phyloP scores from a whole-genome alignment of 2,113 vertebrate genomes.

The Leptodactylus fuscus region DNA sequence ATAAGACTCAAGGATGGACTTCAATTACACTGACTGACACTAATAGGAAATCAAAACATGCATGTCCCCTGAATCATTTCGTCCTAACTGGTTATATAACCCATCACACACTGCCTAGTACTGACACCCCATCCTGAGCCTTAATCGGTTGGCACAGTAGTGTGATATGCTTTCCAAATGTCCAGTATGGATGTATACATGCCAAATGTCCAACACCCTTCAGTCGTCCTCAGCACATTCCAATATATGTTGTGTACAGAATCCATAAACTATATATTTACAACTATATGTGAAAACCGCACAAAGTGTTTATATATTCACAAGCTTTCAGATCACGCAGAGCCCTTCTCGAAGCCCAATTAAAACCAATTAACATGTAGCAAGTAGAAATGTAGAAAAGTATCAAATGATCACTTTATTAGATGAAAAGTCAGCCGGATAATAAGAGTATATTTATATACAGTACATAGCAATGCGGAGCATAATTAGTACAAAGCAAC shows the following conservation, averaged over 20 bases:
- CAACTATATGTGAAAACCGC: too few species aligned
- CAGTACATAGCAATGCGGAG: not conserved
- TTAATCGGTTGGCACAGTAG: not conserved
- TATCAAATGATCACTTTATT: not conserved
- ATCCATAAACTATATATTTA: not conserved
- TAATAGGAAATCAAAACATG: slow-evolving; percentile 16
- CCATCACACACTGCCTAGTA: not conserved
- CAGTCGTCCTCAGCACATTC: not conserved
- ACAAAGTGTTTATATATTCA: not conserved
- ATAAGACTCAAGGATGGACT: slow-evolving; percentile 33
- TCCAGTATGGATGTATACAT: not conserved
- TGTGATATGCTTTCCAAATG: too few species aligned
- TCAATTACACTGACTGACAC: slow-evolving; percentile 33
- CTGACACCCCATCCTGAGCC: too few species aligned
- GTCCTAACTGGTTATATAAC: not conserved
- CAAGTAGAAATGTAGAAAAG: not conserved
- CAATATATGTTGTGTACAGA: too few species aligned
- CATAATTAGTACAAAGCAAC: not conserved
- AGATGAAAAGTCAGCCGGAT: not conserved
- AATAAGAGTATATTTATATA: not conserved
- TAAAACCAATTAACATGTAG: not conserved
- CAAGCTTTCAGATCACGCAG: not conserved
- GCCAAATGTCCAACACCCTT: not conserved
- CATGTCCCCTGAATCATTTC: not conserved
- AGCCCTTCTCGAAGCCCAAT: not conserved